Evolutionary conservation across 2,113 vertebrate genomes (phyloP).

Genomic region (Theropithecus gelada): DNA sequence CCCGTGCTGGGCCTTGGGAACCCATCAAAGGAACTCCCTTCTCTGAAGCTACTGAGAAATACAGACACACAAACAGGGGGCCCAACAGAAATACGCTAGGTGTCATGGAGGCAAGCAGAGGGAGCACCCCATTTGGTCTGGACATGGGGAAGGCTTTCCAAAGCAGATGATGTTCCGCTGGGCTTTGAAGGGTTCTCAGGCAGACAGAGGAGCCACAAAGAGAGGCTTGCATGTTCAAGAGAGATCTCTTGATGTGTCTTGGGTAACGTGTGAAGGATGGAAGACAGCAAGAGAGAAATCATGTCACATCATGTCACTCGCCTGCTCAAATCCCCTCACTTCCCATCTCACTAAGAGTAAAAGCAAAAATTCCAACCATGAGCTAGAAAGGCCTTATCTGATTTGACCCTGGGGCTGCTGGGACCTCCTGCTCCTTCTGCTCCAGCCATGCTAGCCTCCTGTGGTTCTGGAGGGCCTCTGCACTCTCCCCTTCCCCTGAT

Average conservation of each 20-base stretch:
- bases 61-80: background rate
- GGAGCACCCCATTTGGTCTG: background rate
- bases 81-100: background rate
- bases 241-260: background rate
- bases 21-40: background rate
- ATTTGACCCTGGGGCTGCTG: background rate
- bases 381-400: background rate
- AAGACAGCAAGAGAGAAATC: background rate
- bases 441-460: accelerated
- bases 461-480: background rate
- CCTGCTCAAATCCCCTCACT: background rate
- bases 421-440: background rate
- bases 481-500: background rate
- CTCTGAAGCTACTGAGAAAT: background rate
- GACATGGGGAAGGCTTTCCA: background rate
- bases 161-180: background rate
- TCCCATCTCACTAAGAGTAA: background rate
- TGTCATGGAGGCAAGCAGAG: background rate
- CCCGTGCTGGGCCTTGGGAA: background rate
- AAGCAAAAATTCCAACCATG: background rate
- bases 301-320: background rate
- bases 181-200: background rate
- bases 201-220: background rate
- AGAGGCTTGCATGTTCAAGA: background rate
- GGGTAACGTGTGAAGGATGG: background rate